Evolutionary conservation across 2,797 vertebrate species (phyloP).

Genomic region (Pangasius sanitwongsei): DNA sequence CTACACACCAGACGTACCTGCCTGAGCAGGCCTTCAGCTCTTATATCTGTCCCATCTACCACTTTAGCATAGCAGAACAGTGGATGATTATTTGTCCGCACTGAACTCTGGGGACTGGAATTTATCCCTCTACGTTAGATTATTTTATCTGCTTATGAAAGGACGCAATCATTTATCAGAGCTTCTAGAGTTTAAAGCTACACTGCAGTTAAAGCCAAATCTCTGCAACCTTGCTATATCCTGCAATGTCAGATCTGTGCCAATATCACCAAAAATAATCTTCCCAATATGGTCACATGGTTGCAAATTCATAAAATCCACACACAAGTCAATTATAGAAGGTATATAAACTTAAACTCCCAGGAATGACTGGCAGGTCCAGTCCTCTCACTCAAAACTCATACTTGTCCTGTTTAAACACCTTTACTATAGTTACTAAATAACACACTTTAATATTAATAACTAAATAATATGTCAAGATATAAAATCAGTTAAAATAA

Average conservation of each 20-base stretch:
- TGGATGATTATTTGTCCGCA: constrained; percentile 36
- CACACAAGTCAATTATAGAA: neutral
- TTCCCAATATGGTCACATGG: neutral
- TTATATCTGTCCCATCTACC: constrained; percentile 45
- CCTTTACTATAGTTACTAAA: neutral
- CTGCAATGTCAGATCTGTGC: neutral
- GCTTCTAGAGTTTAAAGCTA: neutral
- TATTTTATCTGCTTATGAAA: constrained; percentile 11
- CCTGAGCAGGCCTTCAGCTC: constrained; percentile 36
- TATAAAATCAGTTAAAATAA: neutral
- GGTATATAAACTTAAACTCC: neutral
- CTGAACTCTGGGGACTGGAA: constrained; percentile 33
- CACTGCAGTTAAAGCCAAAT: neutral
- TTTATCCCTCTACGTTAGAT: constrained; percentile 1
- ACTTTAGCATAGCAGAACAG: constrained; percentile 29
- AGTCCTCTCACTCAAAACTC: neutral
- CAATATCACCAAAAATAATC: neutral
- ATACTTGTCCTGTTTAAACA: neutral
- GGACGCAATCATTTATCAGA: neutral
- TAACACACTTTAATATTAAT: neutral
- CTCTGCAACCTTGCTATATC: neutral
- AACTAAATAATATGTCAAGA: neutral
- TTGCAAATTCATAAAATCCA: neutral
- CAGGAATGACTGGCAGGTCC: neutral
- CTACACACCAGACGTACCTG: constrained; percentile 36